Percentiles rank a stretch among this genome's conserved stretches.
Conservation (phyloP, 2,888 invertebrate species). For the Diadegma fenestrale region DNA sequence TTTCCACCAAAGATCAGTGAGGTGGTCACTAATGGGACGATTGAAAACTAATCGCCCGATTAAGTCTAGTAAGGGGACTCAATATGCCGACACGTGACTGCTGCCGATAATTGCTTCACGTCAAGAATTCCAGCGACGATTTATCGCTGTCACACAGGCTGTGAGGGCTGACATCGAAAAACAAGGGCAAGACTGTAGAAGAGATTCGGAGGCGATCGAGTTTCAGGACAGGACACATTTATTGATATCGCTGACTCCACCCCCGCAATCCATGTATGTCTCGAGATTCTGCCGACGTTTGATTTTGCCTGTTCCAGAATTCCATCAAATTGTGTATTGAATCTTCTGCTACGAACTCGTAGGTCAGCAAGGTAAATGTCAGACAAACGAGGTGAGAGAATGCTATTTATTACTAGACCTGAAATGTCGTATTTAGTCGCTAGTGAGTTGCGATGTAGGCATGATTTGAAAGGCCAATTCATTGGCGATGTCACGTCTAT, state of each 20-base stretch:
- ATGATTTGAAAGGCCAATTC: neutral
- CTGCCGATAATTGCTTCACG: slow-evolving; percentile 67
- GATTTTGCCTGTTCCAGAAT: neutral
- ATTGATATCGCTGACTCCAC: slow-evolving; percentile 40
- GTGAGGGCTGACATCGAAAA: slow-evolving; percentile 36
- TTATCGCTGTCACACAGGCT: slow-evolving; percentile 52
- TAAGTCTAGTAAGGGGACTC: slow-evolving; percentile 39
- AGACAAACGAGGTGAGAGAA: neutral
- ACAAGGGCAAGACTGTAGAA: slow-evolving; percentile 13
- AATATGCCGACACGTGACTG: slow-evolving; percentile 58
- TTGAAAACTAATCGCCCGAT: slow-evolving; percentile 67
- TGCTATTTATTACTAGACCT: neutral
- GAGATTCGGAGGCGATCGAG: slow-evolving; percentile 30
- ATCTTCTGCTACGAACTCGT: neutral
- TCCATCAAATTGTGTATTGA: neutral
- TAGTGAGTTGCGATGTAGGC: neutral
- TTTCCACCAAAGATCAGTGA: slow-evolving; percentile 36
- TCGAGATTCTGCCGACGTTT: slow-evolving; percentile 12
- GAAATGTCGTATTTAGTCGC: neutral
- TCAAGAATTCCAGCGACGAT: slow-evolving; percentile 63
- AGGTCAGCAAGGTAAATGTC: neutral
- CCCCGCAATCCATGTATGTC: neutral
- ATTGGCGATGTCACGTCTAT: neutral
- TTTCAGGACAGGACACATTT: slow-evolving; percentile 33
- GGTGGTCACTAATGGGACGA: slow-evolving; percentile 46